A percentile compares a stretch with the other conserved stretches of the same genome.
phyloP scores from a whole-genome alignment of 1,140 invertebrate species.

The Drosophila funebris region DNA sequence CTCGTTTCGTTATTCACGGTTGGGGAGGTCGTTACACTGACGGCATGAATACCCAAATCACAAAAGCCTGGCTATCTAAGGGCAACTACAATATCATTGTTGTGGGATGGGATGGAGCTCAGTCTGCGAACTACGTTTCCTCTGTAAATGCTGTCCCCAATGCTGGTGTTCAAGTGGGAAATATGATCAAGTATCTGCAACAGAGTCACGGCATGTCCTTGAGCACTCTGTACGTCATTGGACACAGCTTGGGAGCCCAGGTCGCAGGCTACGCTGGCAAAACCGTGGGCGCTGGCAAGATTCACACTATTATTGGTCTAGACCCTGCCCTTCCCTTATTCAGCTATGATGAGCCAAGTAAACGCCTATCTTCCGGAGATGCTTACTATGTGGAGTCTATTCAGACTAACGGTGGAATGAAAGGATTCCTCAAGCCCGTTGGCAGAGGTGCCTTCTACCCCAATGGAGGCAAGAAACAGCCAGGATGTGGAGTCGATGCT shows the following conservation, averaged over 20 bases:
- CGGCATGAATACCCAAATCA: conserved; percentile 28
- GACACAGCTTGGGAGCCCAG: conserved; percentile 88
- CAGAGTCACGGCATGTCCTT: conserved; percentile 83
- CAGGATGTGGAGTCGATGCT: conserved; percentile 84
- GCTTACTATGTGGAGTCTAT: conserved; percentile 89
- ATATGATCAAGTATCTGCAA: conserved; percentile 84
- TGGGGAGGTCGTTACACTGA: conserved; percentile 32
- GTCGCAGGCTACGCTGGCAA: conserved; percentile 86
- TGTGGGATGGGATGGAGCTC: conserved; percentile 84
- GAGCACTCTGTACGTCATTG: conserved; percentile 85
- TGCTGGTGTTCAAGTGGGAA: conserved; percentile 84
- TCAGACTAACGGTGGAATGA: conserved; percentile 87
- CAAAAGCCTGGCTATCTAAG: conserved; percentile 80
- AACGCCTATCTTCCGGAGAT: conserved; percentile 87
- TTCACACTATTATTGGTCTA: conserved; percentile 83
- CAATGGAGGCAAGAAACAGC: conserved; percentile 85
- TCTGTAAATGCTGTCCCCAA: conserved; percentile 81
- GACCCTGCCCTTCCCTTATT: conserved; percentile 85
- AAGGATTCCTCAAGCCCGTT: conserved; percentile 84
- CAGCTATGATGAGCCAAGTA: conserved; percentile 71
- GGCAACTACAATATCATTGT: conserved; percentile 85
- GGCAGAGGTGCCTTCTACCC: conserved; percentile 85
- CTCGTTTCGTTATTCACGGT: conserved; percentile 58
- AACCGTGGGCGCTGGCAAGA: conserved; percentile 38
- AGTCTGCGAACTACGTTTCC: conserved; percentile 78